Base-by-base conservation (phyloP, 2,797 vertebrate genomes). In the Gobionotothen gibberifrons region DNA sequence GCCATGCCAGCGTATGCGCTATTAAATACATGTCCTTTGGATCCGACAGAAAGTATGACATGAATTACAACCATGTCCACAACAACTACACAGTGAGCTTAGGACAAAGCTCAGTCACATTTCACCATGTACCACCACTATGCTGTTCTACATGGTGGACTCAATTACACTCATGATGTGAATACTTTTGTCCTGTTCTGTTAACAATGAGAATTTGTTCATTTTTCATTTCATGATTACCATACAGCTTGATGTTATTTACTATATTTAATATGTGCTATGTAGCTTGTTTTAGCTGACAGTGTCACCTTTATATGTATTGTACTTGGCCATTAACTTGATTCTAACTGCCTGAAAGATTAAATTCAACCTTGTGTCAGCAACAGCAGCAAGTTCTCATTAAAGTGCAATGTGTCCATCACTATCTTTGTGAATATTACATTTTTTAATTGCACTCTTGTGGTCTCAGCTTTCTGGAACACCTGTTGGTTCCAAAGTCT, bases 21-120 rank as follows among this genome's bases (percentile, higher is more conserved):
- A 91, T 89, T 89, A 91, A 85, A 87, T 81, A 73, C 84, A 74
- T 76, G 72, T 86, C 72, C 78, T 60, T 90, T 74, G 85, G 76
- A 88, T 88, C 69, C 32, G 65, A 47, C 46, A 67, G 21, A 74
- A 86, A 87, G 78, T 81, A 85, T 88, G 86, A 83, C 84, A 74
- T 83, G 87, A 89, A 92, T 89, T 69, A 74, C 86, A 85, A 81
- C 51, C 73, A 89, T 53, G 79, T 67, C 47, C 69, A 60, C 47
- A 1, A 26, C 73, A 74, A 67, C 73, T 55, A 76, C 82, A 84
- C 78, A 67, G 66, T 21, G 56, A 60, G 87, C 85, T 88, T 77
- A 83, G 64, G 69, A 71, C 54, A 72, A 71, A 84, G 72, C 85
- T 83, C 75, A 15, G 71, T 16, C 78, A 49, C 72, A 83, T 86